A percentile compares a stretch with the other conserved stretches of the same genome.
Conservation (phyloP, 1,140 invertebrate genomes). For the Hyphantria cunea region DNA sequence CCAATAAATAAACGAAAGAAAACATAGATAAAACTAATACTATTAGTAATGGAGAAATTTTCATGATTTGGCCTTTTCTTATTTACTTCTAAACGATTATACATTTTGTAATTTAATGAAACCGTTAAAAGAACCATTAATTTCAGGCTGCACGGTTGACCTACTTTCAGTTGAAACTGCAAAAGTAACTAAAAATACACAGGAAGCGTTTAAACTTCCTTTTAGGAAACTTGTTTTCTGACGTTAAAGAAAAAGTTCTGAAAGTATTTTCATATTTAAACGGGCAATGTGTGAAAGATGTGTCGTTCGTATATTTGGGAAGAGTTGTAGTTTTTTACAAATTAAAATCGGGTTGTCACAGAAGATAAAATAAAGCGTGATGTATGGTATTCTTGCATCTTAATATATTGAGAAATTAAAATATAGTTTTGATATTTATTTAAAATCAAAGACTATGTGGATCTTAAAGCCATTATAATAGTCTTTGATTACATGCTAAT, state of each 20-base stretch:
- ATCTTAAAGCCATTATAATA: too few species aligned
- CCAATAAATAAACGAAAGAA: too few species aligned
- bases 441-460: too few species aligned
- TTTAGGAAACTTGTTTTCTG: neutral
- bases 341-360: too few species aligned
- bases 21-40: too few species aligned
- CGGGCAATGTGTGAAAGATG: neutral
- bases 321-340: neutral
- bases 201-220: neutral
- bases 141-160: neutral
- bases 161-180: neutral
- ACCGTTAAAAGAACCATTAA: neutral
- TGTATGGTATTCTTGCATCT: too few species aligned
- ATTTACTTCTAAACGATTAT: too few species aligned
- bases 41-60: too few species aligned
- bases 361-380: too few species aligned
- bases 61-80: too few species aligned
- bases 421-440: too few species aligned
- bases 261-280: neutral
- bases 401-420: too few species aligned
- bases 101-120: neutral
- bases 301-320: neutral
- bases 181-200: neutral
- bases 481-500: neutral
- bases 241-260: neutral